Evolutionary conservation across 1,140 invertebrate species (phyloP), one percentile per base, ranked within the genome.

Genomic region (Drosophila sechellia): DNA sequence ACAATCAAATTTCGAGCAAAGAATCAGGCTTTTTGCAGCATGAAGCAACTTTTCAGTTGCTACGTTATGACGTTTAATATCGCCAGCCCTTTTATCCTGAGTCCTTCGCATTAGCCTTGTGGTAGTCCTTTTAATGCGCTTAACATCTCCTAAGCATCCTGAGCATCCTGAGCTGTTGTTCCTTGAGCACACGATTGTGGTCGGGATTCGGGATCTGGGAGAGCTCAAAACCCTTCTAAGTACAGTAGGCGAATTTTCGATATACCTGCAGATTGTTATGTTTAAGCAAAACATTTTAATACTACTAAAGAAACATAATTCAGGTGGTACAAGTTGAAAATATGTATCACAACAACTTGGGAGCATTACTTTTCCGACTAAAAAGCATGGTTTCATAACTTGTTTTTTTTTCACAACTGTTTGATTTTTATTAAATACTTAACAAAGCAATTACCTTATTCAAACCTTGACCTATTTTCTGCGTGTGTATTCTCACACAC

Each of bases 121-220:
- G 57, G 63, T 72, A 76, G 58, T 76, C 45, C 53, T 42, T 66
- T 68, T 76, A 85, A 83, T 80, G 65, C 71, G 71, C 81, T 79
- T 79, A 75, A 52, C 59, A 78, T 78, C 71, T 42, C 43, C 70
- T 35, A 22, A 65, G 71, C 53, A 52, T 48, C 37, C 70, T 35
- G 35, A 65, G 71, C 53, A 52, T 48, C 37, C 53, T 57, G 60
- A 76, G 72, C 72, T 75, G 39, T 43, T 63, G 42, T 48, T 73
- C 39, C 49, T 63, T 63, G 48, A 53, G 54, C 34, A 27, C 66
- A 35, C 10, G 48, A 5, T 39, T 74, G 71, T 49, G 49, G 57
- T 59, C 17, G 55, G 45, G 66, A 59, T 58, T 59, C 17, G 55
- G 45, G 66, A 59, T 58, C 54, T 59, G 46, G 34, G 53, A 27